Conservation (phyloP, 2,113 vertebrate genomes). For the Dinomys branickii region DNA sequence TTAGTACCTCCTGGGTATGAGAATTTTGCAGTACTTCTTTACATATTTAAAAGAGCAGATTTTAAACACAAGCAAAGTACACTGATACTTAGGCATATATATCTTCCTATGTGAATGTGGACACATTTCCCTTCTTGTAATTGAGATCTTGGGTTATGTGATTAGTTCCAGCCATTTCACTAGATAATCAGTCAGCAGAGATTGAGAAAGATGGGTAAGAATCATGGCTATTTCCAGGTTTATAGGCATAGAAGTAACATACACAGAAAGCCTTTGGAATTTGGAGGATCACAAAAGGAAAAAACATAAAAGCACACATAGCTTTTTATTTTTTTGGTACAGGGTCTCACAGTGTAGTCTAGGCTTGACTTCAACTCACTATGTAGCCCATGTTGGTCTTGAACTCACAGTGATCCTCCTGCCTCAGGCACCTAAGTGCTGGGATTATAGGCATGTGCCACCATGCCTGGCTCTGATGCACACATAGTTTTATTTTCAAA, state of each 20-base stretch:
- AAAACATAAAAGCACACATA: background rate
- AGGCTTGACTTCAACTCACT: too few species aligned
- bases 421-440: background rate
- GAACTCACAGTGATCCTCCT: background rate
- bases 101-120: background rate
- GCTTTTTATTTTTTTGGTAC: background rate
- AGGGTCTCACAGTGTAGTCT: background rate
- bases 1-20: background rate
- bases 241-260: background rate
- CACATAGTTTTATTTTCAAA: background rate
- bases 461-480: background rate
- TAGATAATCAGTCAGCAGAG: background rate
- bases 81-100: background rate
- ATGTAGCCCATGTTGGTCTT: background rate
- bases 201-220: background rate
- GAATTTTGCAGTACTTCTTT: background rate
- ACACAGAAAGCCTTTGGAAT: background rate
- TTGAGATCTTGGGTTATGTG: background rate
- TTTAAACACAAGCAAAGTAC: background rate
- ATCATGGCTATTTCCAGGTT: background rate
- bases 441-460: background rate
- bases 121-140: background rate
- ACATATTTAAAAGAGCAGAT: background rate
- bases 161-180: background rate
- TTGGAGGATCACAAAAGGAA: constrained; percentile 20